Evolutionary conservation across 1,140 invertebrate genomes (phyloP).

Genomic region (Portunus trituberculatus): DNA sequence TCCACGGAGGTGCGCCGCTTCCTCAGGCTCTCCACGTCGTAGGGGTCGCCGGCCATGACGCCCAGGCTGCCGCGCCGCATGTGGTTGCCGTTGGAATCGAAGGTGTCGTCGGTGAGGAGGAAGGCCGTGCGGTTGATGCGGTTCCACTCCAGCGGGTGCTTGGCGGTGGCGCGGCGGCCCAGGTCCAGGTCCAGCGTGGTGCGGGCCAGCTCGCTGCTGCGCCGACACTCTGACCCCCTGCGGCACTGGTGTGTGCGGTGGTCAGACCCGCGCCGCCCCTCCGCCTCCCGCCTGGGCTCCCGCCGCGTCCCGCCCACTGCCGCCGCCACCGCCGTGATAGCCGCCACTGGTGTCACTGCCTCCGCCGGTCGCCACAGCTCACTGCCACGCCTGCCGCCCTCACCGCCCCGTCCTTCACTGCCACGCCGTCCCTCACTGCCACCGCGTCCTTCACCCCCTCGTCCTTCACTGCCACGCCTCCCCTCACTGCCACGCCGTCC

Average conservation of each 20-base stretch:
- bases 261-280: constrained; percentile 74
- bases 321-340: constrained; percentile 31
- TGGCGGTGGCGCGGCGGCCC: constrained; percentile 66
- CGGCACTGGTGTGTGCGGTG: constrained; percentile 69
- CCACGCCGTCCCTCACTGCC: constrained; percentile 31
- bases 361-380: constrained; percentile 70
- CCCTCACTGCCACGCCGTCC: not conserved
- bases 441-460: not conserved
- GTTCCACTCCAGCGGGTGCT: constrained; percentile 77
- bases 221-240: constrained; percentile 68
- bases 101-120: constrained; percentile 73
- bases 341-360: constrained; percentile 15
- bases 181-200: constrained; percentile 72
- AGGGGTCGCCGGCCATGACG: constrained; percentile 62
- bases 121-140: constrained; percentile 75
- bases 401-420: constrained; percentile 56
- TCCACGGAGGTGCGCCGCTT: constrained; percentile 76
- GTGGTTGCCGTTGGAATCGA: constrained; percentile 71
- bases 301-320: constrained; percentile 38
- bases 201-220: constrained; percentile 70
- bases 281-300: constrained; percentile 52
- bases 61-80: constrained; percentile 75
- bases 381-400: constrained; percentile 62
- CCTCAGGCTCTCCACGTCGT: constrained; percentile 75
- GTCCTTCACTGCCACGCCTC: not conserved